Base-by-base conservation (phyloP, 2,113 vertebrate genomes). In the Edolisoma coerulescens region DNA sequence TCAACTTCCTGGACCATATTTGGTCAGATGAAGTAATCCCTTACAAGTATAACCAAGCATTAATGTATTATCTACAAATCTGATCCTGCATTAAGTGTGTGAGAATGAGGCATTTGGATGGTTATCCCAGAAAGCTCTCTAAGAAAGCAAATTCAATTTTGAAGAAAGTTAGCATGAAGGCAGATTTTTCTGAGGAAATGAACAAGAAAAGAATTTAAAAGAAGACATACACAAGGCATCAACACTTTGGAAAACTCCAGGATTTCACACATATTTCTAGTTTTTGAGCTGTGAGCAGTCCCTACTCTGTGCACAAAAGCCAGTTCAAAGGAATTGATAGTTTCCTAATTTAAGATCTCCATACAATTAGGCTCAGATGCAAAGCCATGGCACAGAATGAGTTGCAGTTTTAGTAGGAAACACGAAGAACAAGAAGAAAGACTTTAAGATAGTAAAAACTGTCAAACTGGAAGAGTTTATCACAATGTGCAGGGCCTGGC, bases 61-160 rank as follows among this genome's bases (percentile, higher is more conserved):
- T 91, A 95, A 85, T 49, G 74, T 39, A 79, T 96, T 90, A 94
- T 53, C 82, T 90, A 61, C 49, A 93, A 88, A 80, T 84, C 90
- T 77, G 70, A 93, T 89, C 74, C 87, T 82, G 71, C 33, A 85
- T 70, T 86, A 93, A 80, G 59, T 4, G 3, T 67, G 83, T 42
- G 21, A 86, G 68, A 83, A 91, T 0, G 2, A 93, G 54, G 50
- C 56, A 76, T 61, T 76, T 88, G 37, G 19, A 42, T 11, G 15
- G 35, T 63, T 92, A 83, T 77, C 81, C 28, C 71, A 70, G 42
- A 94, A 90, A 80, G 37, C 49, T 74, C 67, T 53, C 45, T 32
- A 50, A 83, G 91, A 92, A 85, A 82, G 3, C 23, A 96, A 88
- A 61, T 35, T 7, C 10, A 53, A 45, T 77, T 76, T 45, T 69